Evolutionary conservation across 2,797 vertebrate genomes (phyloP).

Genomic region (Florisuga fusca): DNA sequence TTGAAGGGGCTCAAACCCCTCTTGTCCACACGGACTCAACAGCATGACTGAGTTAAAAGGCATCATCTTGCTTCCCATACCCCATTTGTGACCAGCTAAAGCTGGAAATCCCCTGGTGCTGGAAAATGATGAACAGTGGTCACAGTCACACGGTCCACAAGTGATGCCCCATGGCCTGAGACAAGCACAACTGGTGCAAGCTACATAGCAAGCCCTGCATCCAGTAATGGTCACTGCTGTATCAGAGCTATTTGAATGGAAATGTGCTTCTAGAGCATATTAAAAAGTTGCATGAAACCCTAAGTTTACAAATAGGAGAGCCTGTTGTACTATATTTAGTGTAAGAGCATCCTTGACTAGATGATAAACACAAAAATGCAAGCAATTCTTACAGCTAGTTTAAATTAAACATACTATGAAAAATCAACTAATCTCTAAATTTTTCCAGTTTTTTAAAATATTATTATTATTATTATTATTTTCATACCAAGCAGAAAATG

Average conservation of each 20-base stretch:
- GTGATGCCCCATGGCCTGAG: background rate
- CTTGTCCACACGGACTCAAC: fast-evolving
- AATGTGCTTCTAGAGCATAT: background rate
- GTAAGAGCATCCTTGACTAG: background rate
- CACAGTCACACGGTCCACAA: background rate
- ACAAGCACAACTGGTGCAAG: background rate
- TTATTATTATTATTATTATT: background rate
- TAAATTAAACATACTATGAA: background rate
- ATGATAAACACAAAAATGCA: background rate
- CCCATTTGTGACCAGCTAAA: background rate
- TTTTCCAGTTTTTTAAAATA: background rate
- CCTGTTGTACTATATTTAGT: background rate
- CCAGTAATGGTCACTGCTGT: background rate
- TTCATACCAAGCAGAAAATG: background rate
- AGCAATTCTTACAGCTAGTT: constrained; percentile 13
- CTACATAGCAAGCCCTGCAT: background rate
- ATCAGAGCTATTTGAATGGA: background rate
- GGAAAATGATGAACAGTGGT: background rate
- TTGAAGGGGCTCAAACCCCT: background rate
- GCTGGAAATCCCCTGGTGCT: background rate
- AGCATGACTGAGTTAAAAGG: background rate
- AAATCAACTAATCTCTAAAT: background rate
- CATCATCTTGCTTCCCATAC: background rate
- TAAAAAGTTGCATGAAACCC: background rate
- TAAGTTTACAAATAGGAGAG: background rate